Evolutionary conservation across 2,888 invertebrate genomes (phyloP).

Genomic region (Eucera pruinosa): DNA sequence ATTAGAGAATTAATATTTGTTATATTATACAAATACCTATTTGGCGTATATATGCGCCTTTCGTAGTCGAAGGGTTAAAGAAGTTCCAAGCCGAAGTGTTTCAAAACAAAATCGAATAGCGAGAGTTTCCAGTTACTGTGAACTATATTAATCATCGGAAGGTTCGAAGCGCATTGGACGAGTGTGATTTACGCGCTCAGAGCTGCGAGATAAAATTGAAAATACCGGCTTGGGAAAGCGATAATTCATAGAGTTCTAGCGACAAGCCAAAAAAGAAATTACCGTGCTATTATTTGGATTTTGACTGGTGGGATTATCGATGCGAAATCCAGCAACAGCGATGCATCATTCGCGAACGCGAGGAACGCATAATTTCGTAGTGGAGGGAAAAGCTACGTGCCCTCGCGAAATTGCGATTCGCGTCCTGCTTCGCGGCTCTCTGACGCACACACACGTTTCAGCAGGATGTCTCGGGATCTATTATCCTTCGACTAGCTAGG

Average conservation of each 20-base stretch:
- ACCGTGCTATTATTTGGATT: conserved; percentile 27
- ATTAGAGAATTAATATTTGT: no score
- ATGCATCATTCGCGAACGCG: conserved; percentile 19
- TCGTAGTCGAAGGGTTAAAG: no score
- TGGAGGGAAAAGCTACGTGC: not conserved
- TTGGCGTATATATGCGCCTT: no score
- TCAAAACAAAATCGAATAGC: not conserved
- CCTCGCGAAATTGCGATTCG: conserved; percentile 30
- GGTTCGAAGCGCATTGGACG: not conserved
- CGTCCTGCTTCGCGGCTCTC: conserved; percentile 8
- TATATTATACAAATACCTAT: no score
- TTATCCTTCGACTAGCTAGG: conserved; percentile 70
- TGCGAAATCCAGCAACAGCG: not conserved
- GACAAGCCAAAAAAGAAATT: conserved; percentile 25
- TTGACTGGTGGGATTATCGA: conserved; percentile 7
- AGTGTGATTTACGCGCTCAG: conserved; percentile 26
- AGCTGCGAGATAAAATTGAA: conserved; percentile 20
- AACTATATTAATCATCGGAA: conserved; percentile 2
- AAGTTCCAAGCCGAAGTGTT: no score
- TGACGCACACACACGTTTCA: no score
- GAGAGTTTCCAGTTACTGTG: not conserved
- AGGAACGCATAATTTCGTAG: conserved; percentile 15
- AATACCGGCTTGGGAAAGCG: conserved; percentile 11
- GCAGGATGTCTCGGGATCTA: conserved; percentile 56
- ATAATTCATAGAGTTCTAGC: conserved; percentile 17